Evolutionary conservation across 2,113 vertebrate species (phyloP), one percentile per base, ranked within the genome.

Genomic region (Chrysochloris asiatica): DNA sequence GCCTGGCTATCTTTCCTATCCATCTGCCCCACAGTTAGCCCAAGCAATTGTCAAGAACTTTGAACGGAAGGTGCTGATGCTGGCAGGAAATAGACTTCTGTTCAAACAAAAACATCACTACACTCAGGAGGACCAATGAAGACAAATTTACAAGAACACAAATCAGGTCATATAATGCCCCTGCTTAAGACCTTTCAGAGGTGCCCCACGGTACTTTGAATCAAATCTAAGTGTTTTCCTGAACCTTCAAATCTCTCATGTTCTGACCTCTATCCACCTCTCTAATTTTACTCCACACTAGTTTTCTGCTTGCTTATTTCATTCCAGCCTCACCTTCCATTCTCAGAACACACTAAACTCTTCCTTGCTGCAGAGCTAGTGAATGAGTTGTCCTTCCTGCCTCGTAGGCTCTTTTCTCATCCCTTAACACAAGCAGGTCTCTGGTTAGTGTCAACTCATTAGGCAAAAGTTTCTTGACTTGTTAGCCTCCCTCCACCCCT

Each of bases 81-180:
- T 26, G 33, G 11, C 67, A 89, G 61, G 43, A 67, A 69, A 38
- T 48, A 21, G 36, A 92, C 83, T 83, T 90, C 48, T 45, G 19
- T 52, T 59, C 59, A 86, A 45, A 67, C 30, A 54, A 87, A 84
- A 78, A 14, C 48, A 83, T 73, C 17, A 38, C 63, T 59, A 41
- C 59, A 84, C 12, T 85, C 78, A 65, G 90, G 56, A 61, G 90
- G 56, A 61, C 78, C 59, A 69, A 59, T 84, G 63, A 83, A 90
- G n/a, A n/a, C 75, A 45, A 77, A 0, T 48, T 71, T 63, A 73
- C 43, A 63, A 93, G 81, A 81, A 45, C 72, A 13, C 17, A 36
- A 41, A 87, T 73, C 11, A 36, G 33, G 63, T 81, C 47, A 19
- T 24, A 9, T 26, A 26, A 83, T 21, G 19, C 1, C 17, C 38